Evolutionary conservation across 2,113 vertebrate species (phyloP).

Genomic region (Brachyhypopomus occidentalis): DNA sequence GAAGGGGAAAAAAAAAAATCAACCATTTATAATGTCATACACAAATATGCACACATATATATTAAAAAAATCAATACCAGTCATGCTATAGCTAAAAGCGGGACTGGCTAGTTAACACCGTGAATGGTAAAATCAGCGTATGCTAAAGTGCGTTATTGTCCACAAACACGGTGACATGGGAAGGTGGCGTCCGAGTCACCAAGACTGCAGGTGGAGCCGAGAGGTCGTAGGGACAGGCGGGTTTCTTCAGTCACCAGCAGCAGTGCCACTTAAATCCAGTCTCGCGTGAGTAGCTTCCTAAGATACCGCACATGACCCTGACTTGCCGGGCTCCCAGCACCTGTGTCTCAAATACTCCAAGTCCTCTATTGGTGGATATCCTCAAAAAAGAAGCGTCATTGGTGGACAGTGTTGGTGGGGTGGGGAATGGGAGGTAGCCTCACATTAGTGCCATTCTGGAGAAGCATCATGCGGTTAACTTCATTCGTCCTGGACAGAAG

Average conservation of each 20-base stretch:
- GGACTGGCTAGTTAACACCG: conserved; percentile 46
- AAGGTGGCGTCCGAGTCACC: conserved; percentile 43
- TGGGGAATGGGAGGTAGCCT: conserved; percentile 44
- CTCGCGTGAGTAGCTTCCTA: not conserved
- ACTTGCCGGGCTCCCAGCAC: conserved; percentile 14
- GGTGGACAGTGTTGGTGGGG: not conserved
- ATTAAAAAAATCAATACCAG: conserved; percentile 56
- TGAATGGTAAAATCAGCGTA: conserved; percentile 43
- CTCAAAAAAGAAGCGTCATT: not conserved
- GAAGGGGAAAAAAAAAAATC: conserved; percentile 6
- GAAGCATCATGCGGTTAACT: conserved; percentile 67
- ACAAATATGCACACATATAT: conserved; percentile 38
- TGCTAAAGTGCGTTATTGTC: conserved; percentile 72
- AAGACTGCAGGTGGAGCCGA: conserved; percentile 24
- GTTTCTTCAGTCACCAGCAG: conserved; percentile 6
- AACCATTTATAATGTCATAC: not conserved
- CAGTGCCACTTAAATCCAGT: conserved; percentile 17
- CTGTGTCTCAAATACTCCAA: not conserved
- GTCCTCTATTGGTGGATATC: not conserved
- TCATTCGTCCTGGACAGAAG: conserved; percentile 70
- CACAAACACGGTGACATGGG: conserved; percentile 65
- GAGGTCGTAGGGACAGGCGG: not conserved
- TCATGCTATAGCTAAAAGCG: conserved; percentile 1
- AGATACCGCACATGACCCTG: conserved; percentile 26
- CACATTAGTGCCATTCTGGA: not conserved